Evolutionary conservation across 2,797 vertebrate genomes (phyloP).

Genomic region (Podarcis lilfordi): DNA sequence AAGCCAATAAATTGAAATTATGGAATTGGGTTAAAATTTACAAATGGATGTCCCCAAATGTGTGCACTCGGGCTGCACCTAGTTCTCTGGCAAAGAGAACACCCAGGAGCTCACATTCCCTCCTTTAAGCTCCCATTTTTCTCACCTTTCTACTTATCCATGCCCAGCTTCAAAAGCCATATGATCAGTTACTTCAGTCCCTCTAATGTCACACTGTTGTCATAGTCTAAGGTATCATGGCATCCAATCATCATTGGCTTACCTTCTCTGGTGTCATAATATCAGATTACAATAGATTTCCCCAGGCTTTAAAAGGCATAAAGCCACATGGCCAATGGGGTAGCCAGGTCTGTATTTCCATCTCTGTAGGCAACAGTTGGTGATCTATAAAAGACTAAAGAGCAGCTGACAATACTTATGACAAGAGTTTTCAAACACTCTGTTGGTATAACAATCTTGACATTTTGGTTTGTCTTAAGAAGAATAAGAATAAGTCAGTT

Average conservation of each 20-base stretch:
- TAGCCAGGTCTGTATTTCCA: not conserved
- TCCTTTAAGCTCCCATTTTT: not conserved
- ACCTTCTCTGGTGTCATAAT: not conserved
- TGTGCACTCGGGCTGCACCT: not conserved
- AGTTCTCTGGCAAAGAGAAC: not conserved
- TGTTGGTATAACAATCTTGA: not conserved
- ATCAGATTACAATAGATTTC: not conserved
- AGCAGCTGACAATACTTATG: not conserved
- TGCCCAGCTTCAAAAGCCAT: not conserved
- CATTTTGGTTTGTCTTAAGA: too few relatives aligned
- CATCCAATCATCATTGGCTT: not conserved
- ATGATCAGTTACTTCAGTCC: not conserved
- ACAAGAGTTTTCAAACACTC: not conserved
- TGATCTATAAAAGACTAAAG: not conserved
- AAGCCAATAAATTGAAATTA: not conserved
- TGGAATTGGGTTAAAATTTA: not conserved
- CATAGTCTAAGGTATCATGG: not conserved
- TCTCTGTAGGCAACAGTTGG: not conserved
- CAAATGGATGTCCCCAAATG: not conserved
- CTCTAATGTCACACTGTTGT: not conserved
- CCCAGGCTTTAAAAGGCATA: not conserved
- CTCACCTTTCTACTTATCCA: too few relatives aligned
- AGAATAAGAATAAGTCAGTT: too few relatives aligned
- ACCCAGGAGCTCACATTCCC: not conserved
- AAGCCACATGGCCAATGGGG: not conserved